These are phyloP conservation scores for Tychaedon coryphoeus DNA, from an alignment of 2,113 vertebrate species.

Conservation along the genomic window DNA sequence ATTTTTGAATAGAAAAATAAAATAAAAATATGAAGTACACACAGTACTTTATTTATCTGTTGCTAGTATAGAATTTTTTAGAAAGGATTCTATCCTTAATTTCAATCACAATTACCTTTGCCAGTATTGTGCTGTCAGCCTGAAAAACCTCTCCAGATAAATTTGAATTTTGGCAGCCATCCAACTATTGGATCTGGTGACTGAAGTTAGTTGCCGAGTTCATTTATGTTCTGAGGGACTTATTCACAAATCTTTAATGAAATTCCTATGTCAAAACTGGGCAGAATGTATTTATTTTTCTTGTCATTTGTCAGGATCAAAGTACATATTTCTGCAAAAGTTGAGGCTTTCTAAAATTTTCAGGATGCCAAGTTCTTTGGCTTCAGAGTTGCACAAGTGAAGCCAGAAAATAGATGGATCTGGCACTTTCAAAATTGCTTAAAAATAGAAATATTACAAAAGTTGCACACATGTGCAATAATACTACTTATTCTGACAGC, in stretches of 20 bases:
- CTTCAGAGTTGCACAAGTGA: background rate
- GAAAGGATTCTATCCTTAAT: background rate
- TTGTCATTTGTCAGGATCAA: background rate
- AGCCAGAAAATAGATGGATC: conserved; percentile 55
- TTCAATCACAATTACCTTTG: conserved; percentile 5
- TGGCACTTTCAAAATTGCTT: conserved; percentile 40
- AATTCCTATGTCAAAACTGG: background rate
- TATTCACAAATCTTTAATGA: conserved; percentile 31
- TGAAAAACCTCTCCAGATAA: background rate
- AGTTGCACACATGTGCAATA: conserved; percentile 49
- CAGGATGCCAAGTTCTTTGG: conserved; percentile 24
- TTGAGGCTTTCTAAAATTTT: background rate
- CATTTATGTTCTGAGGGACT: background rate
- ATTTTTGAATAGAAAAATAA: background rate
- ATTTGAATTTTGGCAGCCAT: conserved; percentile 8
- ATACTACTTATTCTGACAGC: background rate
- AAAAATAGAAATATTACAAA: conserved; percentile 58
- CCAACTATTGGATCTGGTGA: background rate
- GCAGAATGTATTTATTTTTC: conserved; percentile 1
- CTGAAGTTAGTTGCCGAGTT: background rate
- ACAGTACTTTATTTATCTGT: background rate
- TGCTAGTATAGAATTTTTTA: background rate
- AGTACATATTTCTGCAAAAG: conserved; percentile 3
- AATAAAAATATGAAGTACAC: background rate
- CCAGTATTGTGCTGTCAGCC: background rate